Evolutionary conservation across 53 echinoderm and acorn worm species (phyloP), one percentile per base, ranked within the genome.

Genomic region (Apostichopus leukothele): DNA sequence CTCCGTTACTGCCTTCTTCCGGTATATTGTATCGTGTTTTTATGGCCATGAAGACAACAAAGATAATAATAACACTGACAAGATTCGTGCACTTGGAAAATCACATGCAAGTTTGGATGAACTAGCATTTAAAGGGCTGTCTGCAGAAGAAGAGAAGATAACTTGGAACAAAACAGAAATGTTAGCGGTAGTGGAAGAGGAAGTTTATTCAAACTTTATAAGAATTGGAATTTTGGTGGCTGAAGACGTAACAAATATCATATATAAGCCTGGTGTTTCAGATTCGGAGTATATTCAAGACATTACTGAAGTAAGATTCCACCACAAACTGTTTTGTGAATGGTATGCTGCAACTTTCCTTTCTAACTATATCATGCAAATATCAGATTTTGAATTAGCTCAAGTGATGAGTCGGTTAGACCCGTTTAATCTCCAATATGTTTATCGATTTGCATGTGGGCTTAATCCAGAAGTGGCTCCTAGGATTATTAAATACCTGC

Each of bases 321-420:
- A 80, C 8, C 80, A 80, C 23, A 59, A 80, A 59, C 18, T 80
- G 5, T 80, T 80, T 80, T 80, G 80, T 9, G 80, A 80, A 21
- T 80, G 80, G 80, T 80, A 80, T 52, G 79, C 79, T 13, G 79
- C 79, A 1, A 27, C 27, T 27, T 27, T 27, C 27, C 27, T 27
- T 27, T 27, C 27, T 1, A 27, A 27, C 1, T 27, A 27, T 27
- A 27, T 27, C 1, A 1, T 27, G 27, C 27, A 27, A 27, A 27
- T 27, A 1, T 27, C 27, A 27, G 27, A 27, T 27, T 27, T 27
- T 27, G 68, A 67, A 14, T 16, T 67, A 67, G n/a, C 14, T 12
- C 16, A 67, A 18, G 5, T 13, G 10, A 9, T 67, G 5, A 0
- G 68, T n/a, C 10, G 1, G 68, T 12, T 67, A 5, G 14, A 67